Base-by-base conservation (phyloP, 1,140 invertebrate genomes). In the Pseudomyrmex dendroicus region DNA sequence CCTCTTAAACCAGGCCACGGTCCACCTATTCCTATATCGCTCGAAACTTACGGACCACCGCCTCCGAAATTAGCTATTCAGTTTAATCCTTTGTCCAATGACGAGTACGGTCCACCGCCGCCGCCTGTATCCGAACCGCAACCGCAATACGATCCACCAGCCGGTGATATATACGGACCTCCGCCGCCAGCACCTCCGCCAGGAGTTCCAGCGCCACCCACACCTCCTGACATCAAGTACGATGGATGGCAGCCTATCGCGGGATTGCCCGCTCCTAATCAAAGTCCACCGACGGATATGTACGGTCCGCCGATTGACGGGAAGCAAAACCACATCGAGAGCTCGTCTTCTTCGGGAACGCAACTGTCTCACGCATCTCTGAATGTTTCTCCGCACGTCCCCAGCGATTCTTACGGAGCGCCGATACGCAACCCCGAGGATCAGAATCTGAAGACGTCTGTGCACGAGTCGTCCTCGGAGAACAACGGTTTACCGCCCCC, bases 221-320 rank as follows among this genome's bases (percentile, higher is more conserved):
- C 96, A 9, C 96, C 96, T 10, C 96, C 96, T 3, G 96, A 97
- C 89, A 97, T 97, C 8, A 95, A 96, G 76, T 98, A 97, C 89
- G 97, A 98, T 84, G 97, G 97, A 48, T 98, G 97, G 97, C 97
- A 97, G 89, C 97, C 97, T 15, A 97, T 98, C 61, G 96, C 97
- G 48, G 96, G 97, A 52, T 15, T 86, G 84, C 20, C 76, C 54
- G 72, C 54, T 57, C 15, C 48, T 52, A 83, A 80, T 35, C 84
- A 89, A 22, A 86, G 84, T 83, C 83, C 77, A 48, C 86, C 84
- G 44, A 70, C 35, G 25, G 68, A 82, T 8, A 52, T 15, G 8
- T 94, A 94, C 52, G 91, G 91, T 59, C 87, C 90, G 52, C 92
- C 93, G 1, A 84, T 85, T 22, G 86, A 89, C 10, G 66, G 54